Evolutionary conservation across 2,888 invertebrate species (phyloP), one percentile per base, ranked within the genome.

Genomic region (Apotomis betuletana): DNA sequence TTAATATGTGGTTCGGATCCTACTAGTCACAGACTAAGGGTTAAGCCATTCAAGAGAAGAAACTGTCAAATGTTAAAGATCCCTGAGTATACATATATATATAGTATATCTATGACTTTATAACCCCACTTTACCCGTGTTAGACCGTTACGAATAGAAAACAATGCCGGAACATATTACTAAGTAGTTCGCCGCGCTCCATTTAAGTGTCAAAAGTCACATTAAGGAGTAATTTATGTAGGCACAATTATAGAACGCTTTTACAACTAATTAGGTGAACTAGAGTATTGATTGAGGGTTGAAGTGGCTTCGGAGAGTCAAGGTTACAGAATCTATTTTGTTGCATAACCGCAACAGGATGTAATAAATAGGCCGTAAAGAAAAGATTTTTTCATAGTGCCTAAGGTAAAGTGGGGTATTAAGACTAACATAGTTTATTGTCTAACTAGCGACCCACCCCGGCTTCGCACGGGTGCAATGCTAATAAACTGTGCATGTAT

Each of bases 221-320:
- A n/a, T 36, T 38, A 58, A 4, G 4, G 5, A 6, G 5, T 58
- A 15, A 12, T 36, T 60, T 13, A 60, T 59, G 41, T 60, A 60
- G 36, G 44, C 59, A 49, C 49, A 44, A 5, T 63, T 5, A 41
- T 54, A 52, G 41, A 63, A 52, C 41, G 5, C 38, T 63, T 63
- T 38, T 63, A 54, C 38, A 41, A 15, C 27, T 13, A 63, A 54
- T 62, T 54, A 52, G 52, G 44, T 15, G 41, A 41, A 44, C 44
- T 64, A 64, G 15, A 44, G 54, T 64, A 64, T 64, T 54, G 44
- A 64, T 64, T 54, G 5, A 54, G 63, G 6, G 15, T 44, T 41
- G 5, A 51, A 62, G n/a, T 52, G 0, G 36, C 10, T 58, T 58
- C 57, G 49, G 49, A 12, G 52, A 41, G 13, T 41, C 64, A 54